Percentiles rank a stretch among this genome's conserved stretches.
Evolutionary conservation across 1,140 invertebrate genomes (phyloP).

Genomic region (Brachionus rotundiformis): DNA sequence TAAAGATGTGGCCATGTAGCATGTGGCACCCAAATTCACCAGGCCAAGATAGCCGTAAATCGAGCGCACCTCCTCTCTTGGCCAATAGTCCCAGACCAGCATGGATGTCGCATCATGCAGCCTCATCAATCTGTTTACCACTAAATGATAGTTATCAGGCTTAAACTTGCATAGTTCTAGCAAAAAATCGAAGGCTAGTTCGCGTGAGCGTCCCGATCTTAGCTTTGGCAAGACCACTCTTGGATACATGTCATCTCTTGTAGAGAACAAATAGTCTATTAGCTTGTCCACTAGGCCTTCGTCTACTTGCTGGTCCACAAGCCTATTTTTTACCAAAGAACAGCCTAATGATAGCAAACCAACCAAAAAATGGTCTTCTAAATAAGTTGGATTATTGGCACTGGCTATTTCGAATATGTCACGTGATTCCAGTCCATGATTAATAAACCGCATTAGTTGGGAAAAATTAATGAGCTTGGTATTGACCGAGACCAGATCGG

Average conservation of each 20-base stretch:
- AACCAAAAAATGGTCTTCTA: constrained; percentile 39
- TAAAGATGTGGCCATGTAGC: constrained; percentile 94
- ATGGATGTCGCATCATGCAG: not conserved
- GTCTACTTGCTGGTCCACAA: not conserved
- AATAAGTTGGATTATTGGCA: not conserved
- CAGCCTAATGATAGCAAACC: not conserved
- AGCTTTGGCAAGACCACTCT: constrained; percentile 17
- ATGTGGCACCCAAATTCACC: constrained; percentile 91
- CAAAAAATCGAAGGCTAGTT: constrained; percentile 1
- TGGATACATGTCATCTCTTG: constrained; percentile 13
- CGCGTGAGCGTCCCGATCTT: not conserved
- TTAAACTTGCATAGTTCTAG: constrained; percentile 18
- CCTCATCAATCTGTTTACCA: not conserved
- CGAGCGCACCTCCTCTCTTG: constrained; percentile 18
- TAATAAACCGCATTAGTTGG: not conserved
- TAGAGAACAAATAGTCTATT: constrained; percentile 22
- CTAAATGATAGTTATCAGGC: not conserved
- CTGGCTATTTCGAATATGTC: not conserved
- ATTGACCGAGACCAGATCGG: not conserved
- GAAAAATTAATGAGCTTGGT: not conserved
- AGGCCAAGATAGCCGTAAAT: constrained; percentile 76
- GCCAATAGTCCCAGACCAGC: constrained; percentile 43
- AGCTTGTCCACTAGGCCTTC: not conserved
- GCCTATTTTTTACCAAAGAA: not conserved
- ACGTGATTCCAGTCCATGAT: not conserved